phyloP scores from a whole-genome alignment of 2,797 vertebrate species.

The Lacerta agilis region DNA sequence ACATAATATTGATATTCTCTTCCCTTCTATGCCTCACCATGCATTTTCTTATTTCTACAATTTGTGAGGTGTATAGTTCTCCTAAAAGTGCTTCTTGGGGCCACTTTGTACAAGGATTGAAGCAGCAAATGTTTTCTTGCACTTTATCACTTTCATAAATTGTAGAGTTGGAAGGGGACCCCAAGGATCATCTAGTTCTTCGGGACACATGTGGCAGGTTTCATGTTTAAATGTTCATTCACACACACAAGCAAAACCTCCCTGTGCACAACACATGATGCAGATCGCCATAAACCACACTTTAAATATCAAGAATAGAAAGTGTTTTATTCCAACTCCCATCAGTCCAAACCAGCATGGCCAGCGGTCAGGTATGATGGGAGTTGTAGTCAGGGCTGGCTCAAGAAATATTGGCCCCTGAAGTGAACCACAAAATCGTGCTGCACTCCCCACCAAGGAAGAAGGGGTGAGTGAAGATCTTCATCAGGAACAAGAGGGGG shows the following conservation, averaged over 20 bases:
- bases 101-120: neutral
- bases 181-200: too few relatives aligned
- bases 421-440: too few relatives aligned
- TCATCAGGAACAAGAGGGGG: too few relatives aligned
- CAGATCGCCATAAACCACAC: neutral
- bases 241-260: neutral
- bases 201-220: neutral
- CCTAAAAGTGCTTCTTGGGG: neutral
- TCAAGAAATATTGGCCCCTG: too few relatives aligned
- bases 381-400: too few relatives aligned
- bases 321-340: too few relatives aligned
- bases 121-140: neutral
- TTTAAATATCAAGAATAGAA: neutral
- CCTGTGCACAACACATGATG: neutral
- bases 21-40: neutral
- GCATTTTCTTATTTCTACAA: neutral
- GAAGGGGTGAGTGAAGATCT: too few relatives aligned
- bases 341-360: too few relatives aligned
- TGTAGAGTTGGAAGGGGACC: too few relatives aligned
- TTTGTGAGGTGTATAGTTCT: neutral
- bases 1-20: neutral
- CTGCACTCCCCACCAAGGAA: too few relatives aligned
- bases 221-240: neutral
- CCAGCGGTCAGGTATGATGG: too few relatives aligned
- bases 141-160: neutral